Conservation (phyloP, 2,888 invertebrate species). For the Sarcophaga rosellei region DNA sequence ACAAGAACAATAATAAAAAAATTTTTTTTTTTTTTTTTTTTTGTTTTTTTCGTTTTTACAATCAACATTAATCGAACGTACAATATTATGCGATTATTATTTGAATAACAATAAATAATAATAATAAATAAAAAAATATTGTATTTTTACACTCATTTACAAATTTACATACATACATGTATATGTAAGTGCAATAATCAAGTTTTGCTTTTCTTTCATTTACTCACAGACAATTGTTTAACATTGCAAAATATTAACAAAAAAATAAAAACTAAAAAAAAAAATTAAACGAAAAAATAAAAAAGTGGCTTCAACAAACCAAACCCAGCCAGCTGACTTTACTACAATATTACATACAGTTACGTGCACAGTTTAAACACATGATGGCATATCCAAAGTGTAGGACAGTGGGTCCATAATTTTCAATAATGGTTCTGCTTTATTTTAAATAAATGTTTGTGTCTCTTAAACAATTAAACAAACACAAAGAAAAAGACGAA, state of each 20-base stretch:
- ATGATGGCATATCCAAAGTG: not conserved
- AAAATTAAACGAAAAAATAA: not conserved
- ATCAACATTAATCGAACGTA: slow-evolving; percentile 9
- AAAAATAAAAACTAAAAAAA: slow-evolving; percentile 25
- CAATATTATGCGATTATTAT: slow-evolving; percentile 33
- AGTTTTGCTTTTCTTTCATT: slow-evolving; percentile 29
- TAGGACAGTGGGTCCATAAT: not conserved
- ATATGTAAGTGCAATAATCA: slow-evolving; percentile 47
- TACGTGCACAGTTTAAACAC: not conserved
- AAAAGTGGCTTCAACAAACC: slow-evolving; percentile 23
- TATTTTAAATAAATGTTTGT: no score
- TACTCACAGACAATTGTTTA: slow-evolving; percentile 7
- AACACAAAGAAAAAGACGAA: no score
- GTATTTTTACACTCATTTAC: slow-evolving; percentile 13
- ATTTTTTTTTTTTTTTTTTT: not conserved
- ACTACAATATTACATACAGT: slow-evolving; percentile 18
- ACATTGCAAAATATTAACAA: slow-evolving; percentile 45
- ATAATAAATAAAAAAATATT: not conserved
- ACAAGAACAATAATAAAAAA: not conserved
- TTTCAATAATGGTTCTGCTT: not conserved
- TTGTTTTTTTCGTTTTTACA: no score
- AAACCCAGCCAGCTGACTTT: slow-evolving; percentile 18
- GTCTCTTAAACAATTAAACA: no score
- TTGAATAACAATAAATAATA: slow-evolving; percentile 35
- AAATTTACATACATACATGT: slow-evolving; percentile 10